Evolutionary conservation across 2,797 vertebrate species (phyloP).

Genomic region (Etheostoma perlongum): DNA sequence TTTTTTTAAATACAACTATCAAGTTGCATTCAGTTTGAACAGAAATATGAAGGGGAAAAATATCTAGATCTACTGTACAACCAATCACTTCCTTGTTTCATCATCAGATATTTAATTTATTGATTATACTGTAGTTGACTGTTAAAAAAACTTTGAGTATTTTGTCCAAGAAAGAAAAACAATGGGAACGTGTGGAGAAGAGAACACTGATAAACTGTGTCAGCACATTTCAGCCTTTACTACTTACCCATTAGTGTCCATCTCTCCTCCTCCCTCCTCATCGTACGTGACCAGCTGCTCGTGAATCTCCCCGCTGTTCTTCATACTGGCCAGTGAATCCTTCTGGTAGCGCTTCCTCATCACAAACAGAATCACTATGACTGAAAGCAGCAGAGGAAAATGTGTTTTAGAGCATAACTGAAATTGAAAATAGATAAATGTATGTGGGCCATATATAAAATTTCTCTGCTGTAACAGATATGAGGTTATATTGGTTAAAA

Average conservation of each 20-base stretch:
- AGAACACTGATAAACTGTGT: not conserved
- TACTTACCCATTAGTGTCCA: constrained; percentile 92
- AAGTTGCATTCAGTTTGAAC: not conserved
- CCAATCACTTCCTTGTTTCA: not conserved
- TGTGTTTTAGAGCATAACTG: not conserved
- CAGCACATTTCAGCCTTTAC: not conserved
- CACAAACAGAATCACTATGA: constrained; percentile 89
- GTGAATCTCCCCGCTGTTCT: constrained; percentile 92
- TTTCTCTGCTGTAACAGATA: not conserved
- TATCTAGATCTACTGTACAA: not conserved
- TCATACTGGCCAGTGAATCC: constrained; percentile 85
- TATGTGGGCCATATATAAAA: not conserved
- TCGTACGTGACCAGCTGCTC: constrained; percentile 98
- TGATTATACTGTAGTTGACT: not conserved
- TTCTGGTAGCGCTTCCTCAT: constrained; percentile 90
- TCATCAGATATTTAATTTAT: not conserved
- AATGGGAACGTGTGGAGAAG: not conserved
- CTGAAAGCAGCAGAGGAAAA: constrained; percentile 74
- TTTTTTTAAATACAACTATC: not conserved
- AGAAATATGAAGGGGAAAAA: not conserved
- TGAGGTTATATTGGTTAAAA: not conserved
- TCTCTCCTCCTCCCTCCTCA: constrained; percentile 97
- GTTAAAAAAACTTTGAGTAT: not conserved
- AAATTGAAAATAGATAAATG: not conserved
- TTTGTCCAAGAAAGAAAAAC: not conserved